Conservation (phyloP, 1,140 invertebrate species). For the Nephotettix cincticeps region DNA sequence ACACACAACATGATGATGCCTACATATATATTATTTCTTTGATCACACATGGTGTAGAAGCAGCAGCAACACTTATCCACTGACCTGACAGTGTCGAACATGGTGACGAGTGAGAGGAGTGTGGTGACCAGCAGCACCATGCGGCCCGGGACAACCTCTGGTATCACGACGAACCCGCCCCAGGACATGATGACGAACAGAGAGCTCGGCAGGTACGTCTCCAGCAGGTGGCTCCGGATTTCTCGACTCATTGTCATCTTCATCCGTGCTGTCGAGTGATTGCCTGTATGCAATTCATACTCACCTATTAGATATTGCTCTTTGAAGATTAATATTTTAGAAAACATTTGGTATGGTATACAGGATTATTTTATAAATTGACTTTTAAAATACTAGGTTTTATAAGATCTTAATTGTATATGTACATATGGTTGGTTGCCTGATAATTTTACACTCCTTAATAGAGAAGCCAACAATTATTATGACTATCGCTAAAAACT, state of each 20-base stretch:
- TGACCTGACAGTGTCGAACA: constrained; percentile 63
- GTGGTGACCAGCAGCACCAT: constrained; percentile 61
- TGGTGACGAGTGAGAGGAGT: constrained; percentile 59
- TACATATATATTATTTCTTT: too few species aligned
- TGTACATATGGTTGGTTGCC: too few species aligned
- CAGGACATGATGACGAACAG: constrained; percentile 65
- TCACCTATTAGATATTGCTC: too few species aligned
- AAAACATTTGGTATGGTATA: too few species aligned
- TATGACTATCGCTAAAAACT: too few species aligned
- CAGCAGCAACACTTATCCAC: too few species aligned
- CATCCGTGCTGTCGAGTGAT: constrained; percentile 57
- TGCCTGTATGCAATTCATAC: constrained; percentile 51
- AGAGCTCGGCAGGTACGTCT: constrained; percentile 62
- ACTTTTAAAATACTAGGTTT: not conserved
- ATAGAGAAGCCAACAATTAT: too few species aligned
- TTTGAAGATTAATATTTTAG: too few species aligned
- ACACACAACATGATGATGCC: too few species aligned
- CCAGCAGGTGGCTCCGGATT: constrained; percentile 58
- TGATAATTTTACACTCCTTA: too few species aligned
- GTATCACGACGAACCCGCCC: constrained; percentile 64
- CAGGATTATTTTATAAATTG: not conserved
- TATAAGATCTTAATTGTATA: not conserved
- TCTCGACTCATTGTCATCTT: constrained; percentile 58
- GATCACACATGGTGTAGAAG: too few species aligned
- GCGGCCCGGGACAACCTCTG: constrained; percentile 60